A percentile compares a stretch with the other conserved stretches of the same genome.
phyloP scores from a whole-genome alignment of 2,113 vertebrate species.

The Callipepla californica region DNA sequence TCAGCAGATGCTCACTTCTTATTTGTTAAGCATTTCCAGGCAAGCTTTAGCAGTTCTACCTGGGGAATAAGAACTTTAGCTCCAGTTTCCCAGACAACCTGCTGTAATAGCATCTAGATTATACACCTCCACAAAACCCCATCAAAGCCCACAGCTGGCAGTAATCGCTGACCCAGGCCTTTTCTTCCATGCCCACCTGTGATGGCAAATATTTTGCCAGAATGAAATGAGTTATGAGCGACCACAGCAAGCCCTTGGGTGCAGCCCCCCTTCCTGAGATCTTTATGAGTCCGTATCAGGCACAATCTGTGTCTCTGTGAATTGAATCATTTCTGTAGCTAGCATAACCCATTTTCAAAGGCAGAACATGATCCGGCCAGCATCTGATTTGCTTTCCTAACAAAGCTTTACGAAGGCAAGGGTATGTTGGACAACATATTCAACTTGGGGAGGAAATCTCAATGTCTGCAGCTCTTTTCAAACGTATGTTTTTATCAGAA shows the following conservation, averaged over 20 bases:
- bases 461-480: background rate
- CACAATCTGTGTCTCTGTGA: background rate
- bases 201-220: background rate
- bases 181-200: background rate
- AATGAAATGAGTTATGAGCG: background rate
- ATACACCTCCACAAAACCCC: background rate
- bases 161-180: background rate
- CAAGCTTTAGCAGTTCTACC: constrained; percentile 9
- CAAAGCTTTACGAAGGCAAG: background rate
- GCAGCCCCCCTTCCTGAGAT: background rate
- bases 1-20: constrained; percentile 37
- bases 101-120: background rate
- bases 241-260: background rate
- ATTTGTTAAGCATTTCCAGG: constrained; percentile 8
- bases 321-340: background rate
- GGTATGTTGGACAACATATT: rapidly evolving
- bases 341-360: background rate
- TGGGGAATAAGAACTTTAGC: constrained; percentile 14
- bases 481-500: background rate
- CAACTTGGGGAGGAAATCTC: background rate
- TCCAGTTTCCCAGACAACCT: constrained; percentile 38
- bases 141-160: background rate
- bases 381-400: background rate
- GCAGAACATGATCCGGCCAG: background rate
- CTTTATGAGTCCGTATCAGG: background rate